Evolutionary conservation across 2,113 vertebrate genomes (phyloP).

Genomic region (Sapayoa aenigma): DNA sequence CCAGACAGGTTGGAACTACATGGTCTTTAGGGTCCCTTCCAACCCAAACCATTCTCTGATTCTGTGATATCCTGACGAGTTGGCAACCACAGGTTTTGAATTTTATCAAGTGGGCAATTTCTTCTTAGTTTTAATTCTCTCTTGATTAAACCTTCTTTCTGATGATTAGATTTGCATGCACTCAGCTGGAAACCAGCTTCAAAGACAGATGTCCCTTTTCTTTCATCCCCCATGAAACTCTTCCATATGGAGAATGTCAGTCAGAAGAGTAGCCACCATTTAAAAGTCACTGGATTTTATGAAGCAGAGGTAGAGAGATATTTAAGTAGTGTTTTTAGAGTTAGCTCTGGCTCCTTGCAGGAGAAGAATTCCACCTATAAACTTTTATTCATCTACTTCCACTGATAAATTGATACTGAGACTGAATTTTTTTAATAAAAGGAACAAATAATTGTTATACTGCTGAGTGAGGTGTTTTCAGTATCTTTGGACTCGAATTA

Average conservation of each 20-base stretch:
- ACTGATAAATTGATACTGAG: background rate
- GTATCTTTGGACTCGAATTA: background rate
- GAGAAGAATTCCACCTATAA: background rate
- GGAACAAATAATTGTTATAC: background rate
- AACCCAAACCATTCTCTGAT: background rate
- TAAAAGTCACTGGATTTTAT: background rate
- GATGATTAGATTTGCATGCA: background rate
- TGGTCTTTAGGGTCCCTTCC: background rate
- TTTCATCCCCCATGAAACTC: background rate
- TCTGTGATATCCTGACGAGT: background rate
- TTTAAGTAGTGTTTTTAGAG: background rate
- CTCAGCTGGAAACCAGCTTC: background rate
- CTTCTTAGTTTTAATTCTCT: conserved; percentile 1
- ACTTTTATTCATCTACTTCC: background rate
- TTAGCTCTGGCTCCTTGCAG: background rate
- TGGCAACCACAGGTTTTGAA: background rate
- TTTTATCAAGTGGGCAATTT: background rate
- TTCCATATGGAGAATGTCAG: background rate
- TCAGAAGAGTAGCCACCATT: background rate
- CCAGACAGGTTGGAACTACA: background rate
- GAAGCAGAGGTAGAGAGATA: background rate
- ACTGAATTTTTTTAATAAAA: background rate
- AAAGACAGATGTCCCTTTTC: background rate
- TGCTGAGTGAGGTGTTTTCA: background rate
- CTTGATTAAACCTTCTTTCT: background rate